Percentiles rank a stretch among this genome's conserved stretches.
Conservation (phyloP, 1,140 invertebrate species). For the Zaprionus gabonicus region DNA sequence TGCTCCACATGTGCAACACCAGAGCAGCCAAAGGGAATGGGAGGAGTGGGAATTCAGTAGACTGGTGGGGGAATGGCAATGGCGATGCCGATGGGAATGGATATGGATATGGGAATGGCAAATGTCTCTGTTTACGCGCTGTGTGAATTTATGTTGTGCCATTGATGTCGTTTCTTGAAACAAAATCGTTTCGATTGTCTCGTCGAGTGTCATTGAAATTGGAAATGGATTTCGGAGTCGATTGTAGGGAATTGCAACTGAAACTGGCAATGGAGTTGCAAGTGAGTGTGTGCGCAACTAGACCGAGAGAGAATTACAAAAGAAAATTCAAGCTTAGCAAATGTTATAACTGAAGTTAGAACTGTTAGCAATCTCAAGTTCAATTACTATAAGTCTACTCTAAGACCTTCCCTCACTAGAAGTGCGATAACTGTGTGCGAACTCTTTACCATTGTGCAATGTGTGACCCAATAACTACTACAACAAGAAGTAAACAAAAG, state of each 20-base stretch:
- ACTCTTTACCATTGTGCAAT: conserved; percentile 20
- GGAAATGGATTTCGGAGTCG: background rate
- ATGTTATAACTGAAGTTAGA: background rate
- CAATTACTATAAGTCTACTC: background rate
- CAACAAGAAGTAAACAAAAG: conserved; percentile 28
- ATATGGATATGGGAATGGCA: conserved; percentile 10
- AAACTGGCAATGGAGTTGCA: background rate
- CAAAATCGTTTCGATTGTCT: conserved; percentile 75
- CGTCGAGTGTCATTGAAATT: conserved; percentile 60
- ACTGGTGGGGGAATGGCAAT: background rate
- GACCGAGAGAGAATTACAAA: background rate
- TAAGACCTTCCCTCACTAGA: background rate
- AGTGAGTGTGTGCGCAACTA: background rate
- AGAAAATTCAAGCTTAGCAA: background rate
- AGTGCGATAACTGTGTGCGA: background rate
- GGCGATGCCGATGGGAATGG: background rate
- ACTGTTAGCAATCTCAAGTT: conserved; percentile 1
- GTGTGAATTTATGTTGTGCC: conserved; percentile 46
- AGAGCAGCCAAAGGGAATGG: background rate
- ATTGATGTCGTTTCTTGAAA: conserved; percentile 60
- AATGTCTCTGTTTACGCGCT: conserved; percentile 30
- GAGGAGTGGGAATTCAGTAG: background rate
- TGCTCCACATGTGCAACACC: conserved; percentile 36
- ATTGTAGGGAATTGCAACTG: background rate
- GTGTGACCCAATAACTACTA: conserved; percentile 39